These are phyloP conservation scores for Dicyrtomina minuta DNA, from an alignment of 2,888 invertebrate species.

Conservation along the genomic window DNA sequence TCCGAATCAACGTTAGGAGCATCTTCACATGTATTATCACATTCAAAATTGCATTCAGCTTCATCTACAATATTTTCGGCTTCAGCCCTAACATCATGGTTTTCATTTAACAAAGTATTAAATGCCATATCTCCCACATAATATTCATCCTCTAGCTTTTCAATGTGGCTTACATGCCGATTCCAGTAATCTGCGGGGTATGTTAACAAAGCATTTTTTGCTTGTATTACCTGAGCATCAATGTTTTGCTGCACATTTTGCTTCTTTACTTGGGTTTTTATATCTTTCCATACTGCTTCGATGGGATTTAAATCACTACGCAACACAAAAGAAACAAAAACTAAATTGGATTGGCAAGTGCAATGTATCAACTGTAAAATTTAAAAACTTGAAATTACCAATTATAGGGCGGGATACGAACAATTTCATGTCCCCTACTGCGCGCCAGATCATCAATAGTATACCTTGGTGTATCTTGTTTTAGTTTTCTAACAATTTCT, in stretches of 20 bases:
- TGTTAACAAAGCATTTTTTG: not conserved
- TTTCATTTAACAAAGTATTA: too few species aligned
- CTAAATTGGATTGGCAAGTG: too few species aligned
- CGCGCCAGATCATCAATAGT: not conserved
- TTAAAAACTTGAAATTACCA: not conserved
- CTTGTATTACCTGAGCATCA: not conserved
- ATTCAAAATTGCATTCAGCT: too few species aligned
- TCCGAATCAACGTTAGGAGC: too few species aligned
- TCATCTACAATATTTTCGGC: too few species aligned
- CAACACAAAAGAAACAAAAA: not conserved
- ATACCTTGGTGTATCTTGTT: not conserved
- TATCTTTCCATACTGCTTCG: slow-evolving; percentile 1
- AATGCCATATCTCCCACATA: too few species aligned
- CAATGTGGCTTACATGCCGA: too few species aligned
- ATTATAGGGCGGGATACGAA: not conserved
- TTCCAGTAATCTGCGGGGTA: not conserved
- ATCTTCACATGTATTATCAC: too few species aligned
- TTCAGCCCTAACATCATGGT: too few species aligned
- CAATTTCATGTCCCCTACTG: not conserved
- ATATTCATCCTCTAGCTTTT: too few species aligned
- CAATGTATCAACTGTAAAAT: not conserved
- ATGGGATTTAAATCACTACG: too few species aligned
- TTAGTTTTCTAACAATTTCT: not conserved
- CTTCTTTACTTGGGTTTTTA: not conserved
- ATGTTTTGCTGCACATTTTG: not conserved